Evolutionary conservation across 1,140 invertebrate genomes (phyloP).

Genomic region (Gryllus bimaculatus): DNA sequence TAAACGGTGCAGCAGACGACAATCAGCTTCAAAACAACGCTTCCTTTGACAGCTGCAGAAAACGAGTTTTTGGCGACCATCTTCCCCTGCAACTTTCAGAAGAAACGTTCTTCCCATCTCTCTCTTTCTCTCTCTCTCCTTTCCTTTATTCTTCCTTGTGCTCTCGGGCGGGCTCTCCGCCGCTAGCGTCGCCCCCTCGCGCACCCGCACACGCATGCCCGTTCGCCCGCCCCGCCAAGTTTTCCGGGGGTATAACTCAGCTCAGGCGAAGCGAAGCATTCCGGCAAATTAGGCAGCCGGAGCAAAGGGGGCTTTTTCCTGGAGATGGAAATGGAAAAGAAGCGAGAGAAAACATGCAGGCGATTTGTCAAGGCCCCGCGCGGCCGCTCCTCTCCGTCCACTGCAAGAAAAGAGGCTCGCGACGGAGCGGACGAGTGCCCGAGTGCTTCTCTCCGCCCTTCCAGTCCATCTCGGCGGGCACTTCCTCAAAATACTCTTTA

Average conservation of each 20-base stretch:
- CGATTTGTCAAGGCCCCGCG: neutral
- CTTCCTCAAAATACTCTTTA: too few relatives aligned
- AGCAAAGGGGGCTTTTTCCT: slow-evolving; percentile 18
- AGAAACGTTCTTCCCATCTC: neutral
- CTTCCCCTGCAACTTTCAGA: neutral
- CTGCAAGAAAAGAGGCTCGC: too few relatives aligned
- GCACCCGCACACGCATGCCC: neutral
- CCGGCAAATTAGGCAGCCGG: slow-evolving; percentile 23
- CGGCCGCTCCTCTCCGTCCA: too few relatives aligned
- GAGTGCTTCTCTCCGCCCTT: too few relatives aligned
- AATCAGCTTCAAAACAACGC: neutral
- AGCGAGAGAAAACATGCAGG: slow-evolving; percentile 8
- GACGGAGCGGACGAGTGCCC: too few relatives aligned
- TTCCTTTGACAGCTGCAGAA: neutral
- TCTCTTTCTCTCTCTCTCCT: neutral
- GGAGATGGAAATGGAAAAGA: slow-evolving; percentile 12
- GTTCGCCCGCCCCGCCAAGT: neutral
- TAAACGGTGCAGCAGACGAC: too few relatives aligned
- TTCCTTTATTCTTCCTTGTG: neutral
- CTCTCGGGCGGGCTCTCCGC: neutral
- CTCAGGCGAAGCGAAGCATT: slow-evolving; percentile 19
- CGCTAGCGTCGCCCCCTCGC: neutral
- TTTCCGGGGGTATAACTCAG: slow-evolving; percentile 16
- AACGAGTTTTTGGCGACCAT: neutral
- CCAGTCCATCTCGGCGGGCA: too few relatives aligned